Evolutionary conservation across 2,888 invertebrate genomes (phyloP), one percentile per base, ranked within the genome.

Genomic region (Noctua pronuba): DNA sequence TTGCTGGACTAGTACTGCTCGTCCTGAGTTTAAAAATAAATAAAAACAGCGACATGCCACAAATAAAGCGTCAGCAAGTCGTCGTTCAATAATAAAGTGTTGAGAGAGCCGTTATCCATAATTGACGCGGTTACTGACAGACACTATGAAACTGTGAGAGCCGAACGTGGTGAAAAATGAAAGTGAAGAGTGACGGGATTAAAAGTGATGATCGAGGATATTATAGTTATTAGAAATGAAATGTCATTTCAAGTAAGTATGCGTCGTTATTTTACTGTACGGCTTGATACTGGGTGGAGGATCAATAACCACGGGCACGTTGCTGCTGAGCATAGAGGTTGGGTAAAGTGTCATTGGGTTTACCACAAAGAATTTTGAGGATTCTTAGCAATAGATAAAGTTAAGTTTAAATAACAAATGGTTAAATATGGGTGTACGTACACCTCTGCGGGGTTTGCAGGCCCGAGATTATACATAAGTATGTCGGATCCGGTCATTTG

Each of bases 41-140:
- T 31, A 8, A 65, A n/a, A 65, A 38, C 21, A 60, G 0, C 16
- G 10, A 31, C 6, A 18, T 74, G 18, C 24, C 13, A 52, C 35
- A 52, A 62, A 68, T 28, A 18, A 62, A 35, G 35, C 35, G 24
- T 46, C 55, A 13, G 4, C 21, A 11, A n/a, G 60, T 28, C 44
- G 44, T 18, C 52, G 31, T 73, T n/a, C 38, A 21, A 2, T 73
- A 80, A 60, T 60, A 46, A 67, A 46, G 46, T 62, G 81, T 62
- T 74, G 66, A 67, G 24, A 60, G 62, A 38, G 21, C n/a, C n/a
- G 67, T 16, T 62, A 52, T 31, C 52, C 41, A 41, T 80, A 72
- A 58, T 65, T n/a, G 80, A 49, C 24, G 5, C 64, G 11, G 28
- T 10, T 41, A 72, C 41, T 58, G 77, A 77, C 38, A 77, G 55